Evolutionary conservation across 2,797 vertebrate genomes (phyloP).

Genomic region (Hephaestus fuliginosus): DNA sequence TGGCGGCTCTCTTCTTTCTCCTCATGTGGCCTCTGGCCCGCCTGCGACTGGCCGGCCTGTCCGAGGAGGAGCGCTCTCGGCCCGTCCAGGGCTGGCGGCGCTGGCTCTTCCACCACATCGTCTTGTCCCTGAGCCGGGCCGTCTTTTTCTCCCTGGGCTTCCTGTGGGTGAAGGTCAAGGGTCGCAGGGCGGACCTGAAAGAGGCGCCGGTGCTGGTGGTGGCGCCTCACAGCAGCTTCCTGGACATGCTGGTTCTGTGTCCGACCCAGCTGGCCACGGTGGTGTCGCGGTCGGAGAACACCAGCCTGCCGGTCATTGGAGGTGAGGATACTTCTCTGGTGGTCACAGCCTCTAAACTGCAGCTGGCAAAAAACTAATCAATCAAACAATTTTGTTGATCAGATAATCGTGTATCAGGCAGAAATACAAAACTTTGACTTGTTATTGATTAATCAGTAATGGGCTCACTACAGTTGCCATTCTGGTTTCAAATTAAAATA

Average conservation of each 20-base stretch:
- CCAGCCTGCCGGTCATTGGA: slow-evolving; percentile 90
- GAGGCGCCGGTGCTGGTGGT: slow-evolving; percentile 91
- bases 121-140: slow-evolving; percentile 86
- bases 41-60: slow-evolving; percentile 86
- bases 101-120: slow-evolving; percentile 81
- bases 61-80: slow-evolving; percentile 79
- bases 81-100: slow-evolving; percentile 88
- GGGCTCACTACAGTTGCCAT: neutral
- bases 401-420: neutral
- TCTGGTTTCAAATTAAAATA: neutral
- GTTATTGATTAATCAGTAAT: too few species aligned
- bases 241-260: slow-evolving; percentile 90
- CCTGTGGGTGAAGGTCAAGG: slow-evolving; percentile 89
- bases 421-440: neutral
- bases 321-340: slow-evolving; percentile 77
- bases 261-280: slow-evolving; percentile 87
- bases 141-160: slow-evolving; percentile 90
- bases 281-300: slow-evolving; percentile 92
- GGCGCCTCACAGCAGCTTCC: slow-evolving; percentile 91
- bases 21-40: slow-evolving; percentile 90
- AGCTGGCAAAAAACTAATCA: neutral
- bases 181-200: slow-evolving; percentile 84
- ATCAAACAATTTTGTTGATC: neutral
- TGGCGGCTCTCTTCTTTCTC: slow-evolving; percentile 86
- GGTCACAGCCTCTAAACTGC: neutral